Conservation (phyloP, 2,797 vertebrate species). For the Melopsittacus undulatus region DNA sequence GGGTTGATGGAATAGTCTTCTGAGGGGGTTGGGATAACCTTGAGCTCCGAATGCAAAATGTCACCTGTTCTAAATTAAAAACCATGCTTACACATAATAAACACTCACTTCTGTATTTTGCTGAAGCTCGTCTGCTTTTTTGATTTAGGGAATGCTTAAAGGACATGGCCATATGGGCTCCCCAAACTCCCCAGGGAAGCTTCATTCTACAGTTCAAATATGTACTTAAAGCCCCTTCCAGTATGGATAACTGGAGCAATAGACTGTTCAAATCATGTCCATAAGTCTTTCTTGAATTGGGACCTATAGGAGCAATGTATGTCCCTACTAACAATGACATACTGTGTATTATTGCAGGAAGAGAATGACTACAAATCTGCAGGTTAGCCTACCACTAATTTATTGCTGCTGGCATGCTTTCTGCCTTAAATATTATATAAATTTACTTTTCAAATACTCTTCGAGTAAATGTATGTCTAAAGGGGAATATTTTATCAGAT, state of each 20-base stretch:
- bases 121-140: background rate
- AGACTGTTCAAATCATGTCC: background rate
- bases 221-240: background rate
- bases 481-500: constrained; percentile 67
- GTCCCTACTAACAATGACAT: background rate
- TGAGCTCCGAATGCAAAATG: background rate
- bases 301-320: background rate
- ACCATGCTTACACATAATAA: background rate
- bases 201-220: background rate
- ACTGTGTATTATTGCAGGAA: background rate
- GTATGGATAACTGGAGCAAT: background rate
- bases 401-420: constrained; percentile 44
- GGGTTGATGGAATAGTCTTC: accelerated
- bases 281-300: background rate
- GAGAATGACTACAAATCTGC: background rate
- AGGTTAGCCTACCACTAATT: constrained; percentile 31
- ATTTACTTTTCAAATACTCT: constrained; percentile 68
- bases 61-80: background rate
- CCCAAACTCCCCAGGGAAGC: background rate
- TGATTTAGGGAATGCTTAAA: background rate
- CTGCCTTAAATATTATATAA: constrained; percentile 53
- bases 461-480: constrained; percentile 63
- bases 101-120: background rate
- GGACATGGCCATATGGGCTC: background rate
- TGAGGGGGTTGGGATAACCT: background rate